Conservation (phyloP, 2,888 invertebrate genomes). For the Lordiphosa fenestrarum region DNA sequence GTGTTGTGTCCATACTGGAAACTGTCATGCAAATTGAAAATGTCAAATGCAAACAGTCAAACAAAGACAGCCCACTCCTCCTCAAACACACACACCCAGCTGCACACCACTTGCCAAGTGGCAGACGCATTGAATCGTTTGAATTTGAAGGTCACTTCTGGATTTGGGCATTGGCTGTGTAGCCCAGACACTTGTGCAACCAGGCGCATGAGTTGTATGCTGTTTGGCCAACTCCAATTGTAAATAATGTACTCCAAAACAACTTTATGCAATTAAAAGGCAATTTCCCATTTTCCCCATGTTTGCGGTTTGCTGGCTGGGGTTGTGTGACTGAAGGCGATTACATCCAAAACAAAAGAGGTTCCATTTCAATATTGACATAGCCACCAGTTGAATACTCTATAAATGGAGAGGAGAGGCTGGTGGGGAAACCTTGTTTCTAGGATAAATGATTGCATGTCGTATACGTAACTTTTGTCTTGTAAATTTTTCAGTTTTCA, state of each 20-base stretch:
- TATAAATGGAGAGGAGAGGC: too few species aligned
- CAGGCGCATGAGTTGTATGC: slow-evolving; percentile 17
- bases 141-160: slow-evolving; percentile 47
- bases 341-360: slow-evolving; percentile 23
- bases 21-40: slow-evolving; percentile 71
- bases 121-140: slow-evolving; percentile 13
- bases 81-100: slow-evolving; percentile 55
- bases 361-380: too few species aligned
- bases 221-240: slow-evolving; percentile 44
- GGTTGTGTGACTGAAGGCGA: slow-evolving; percentile 23
- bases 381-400: too few species aligned
- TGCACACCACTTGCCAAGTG: slow-evolving; percentile 6
- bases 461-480: too few species aligned
- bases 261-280: slow-evolving; percentile 60
- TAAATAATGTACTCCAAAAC: slow-evolving; percentile 46
- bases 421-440: too few species aligned
- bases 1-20: slow-evolving; percentile 22
- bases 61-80: slow-evolving; percentile 32
- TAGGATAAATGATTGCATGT: too few species aligned
- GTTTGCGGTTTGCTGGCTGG: background rate
- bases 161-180: slow-evolving; percentile 30
- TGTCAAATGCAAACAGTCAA: slow-evolving; percentile 66
- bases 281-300: slow-evolving; percentile 54
- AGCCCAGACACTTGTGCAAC: slow-evolving; percentile 32
- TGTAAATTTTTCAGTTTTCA: too few species aligned